A percentile compares a stretch with the other conserved stretches of the same genome.
Evolutionary conservation across 1,140 invertebrate genomes (phyloP).

Genomic region (Melitaea cinxia): DNA sequence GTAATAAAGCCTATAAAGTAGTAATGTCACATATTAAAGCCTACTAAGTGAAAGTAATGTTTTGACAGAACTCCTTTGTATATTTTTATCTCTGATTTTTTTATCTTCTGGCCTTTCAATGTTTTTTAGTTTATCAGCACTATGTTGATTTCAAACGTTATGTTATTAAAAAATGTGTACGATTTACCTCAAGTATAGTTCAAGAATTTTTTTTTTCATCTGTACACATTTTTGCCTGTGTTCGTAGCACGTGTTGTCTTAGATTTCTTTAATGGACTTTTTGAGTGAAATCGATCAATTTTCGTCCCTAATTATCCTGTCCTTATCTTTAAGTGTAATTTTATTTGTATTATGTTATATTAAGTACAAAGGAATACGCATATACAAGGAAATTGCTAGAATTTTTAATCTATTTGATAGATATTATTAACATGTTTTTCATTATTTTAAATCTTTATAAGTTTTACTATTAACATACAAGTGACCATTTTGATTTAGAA

Average conservation of each 20-base stretch:
- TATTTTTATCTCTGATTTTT: background rate
- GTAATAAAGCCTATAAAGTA: background rate
- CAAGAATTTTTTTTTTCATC: slow-evolving; percentile 12
- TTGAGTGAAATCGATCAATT: slow-evolving; percentile 8
- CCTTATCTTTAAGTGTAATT: background rate
- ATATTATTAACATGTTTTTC: background rate
- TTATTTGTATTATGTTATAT: slow-evolving; percentile 4
- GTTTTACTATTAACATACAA: no score
- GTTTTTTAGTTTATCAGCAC: slow-evolving; percentile 23
- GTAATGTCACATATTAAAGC: no score
- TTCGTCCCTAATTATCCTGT: slow-evolving; percentile 2
- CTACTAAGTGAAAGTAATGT: no score
- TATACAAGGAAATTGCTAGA: background rate
- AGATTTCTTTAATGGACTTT: slow-evolving; percentile 21
- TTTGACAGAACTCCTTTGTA: no score
- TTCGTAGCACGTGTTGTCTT: slow-evolving; percentile 58
- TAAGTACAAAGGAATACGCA: slow-evolving; percentile 15
- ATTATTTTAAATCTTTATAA: background rate
- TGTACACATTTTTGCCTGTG: slow-evolving; percentile 50
- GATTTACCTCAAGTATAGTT: background rate
- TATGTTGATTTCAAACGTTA: slow-evolving; percentile 43
- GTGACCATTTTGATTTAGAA: no score
- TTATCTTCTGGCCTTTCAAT: no score
- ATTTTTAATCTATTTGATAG: background rate
- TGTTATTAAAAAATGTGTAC: slow-evolving; percentile 56